Evolutionary conservation across 1,140 invertebrate species (phyloP).

Genomic region (Aphaenogaster rudis): DNA sequence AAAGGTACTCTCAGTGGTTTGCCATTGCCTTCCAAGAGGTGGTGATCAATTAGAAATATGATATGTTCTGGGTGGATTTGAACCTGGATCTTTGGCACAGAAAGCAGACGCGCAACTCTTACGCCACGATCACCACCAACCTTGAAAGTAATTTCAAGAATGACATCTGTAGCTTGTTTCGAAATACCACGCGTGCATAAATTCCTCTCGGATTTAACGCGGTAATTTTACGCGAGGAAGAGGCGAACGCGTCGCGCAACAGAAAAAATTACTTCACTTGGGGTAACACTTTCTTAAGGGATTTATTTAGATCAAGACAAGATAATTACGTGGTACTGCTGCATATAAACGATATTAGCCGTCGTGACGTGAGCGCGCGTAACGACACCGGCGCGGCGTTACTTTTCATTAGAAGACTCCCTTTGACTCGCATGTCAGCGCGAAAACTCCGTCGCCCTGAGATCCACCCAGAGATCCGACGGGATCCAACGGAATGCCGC

Average conservation of each 20-base stretch:
- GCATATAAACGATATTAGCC: constrained; percentile 34
- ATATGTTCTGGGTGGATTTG: too few relatives aligned
- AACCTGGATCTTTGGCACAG: too few relatives aligned
- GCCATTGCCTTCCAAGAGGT: too few relatives aligned
- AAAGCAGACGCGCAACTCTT: too few relatives aligned
- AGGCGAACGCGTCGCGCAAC: neutral
- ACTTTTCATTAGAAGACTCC: constrained; percentile 38
- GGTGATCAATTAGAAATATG: too few relatives aligned
- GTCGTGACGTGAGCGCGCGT: neutral
- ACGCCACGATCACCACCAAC: too few relatives aligned
- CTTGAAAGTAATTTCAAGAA: neutral
- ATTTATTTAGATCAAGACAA: constrained; percentile 36
- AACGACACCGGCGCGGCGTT: neutral
- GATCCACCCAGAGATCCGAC: constrained; percentile 34
- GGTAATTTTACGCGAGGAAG: neutral
- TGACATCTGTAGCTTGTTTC: neutral
- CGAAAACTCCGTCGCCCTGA: neutral
- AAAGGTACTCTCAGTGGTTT: too few relatives aligned
- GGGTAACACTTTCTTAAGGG: constrained; percentile 5
- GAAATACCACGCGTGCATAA: neutral
- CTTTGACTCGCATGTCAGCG: constrained; percentile 33
- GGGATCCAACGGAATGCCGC: constrained; percentile 36
- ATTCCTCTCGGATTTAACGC: neutral
- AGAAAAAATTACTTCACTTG: neutral
- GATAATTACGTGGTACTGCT: constrained; percentile 8